Conservation (phyloP, 1,140 invertebrate species). For the Melitaea cinxia region DNA sequence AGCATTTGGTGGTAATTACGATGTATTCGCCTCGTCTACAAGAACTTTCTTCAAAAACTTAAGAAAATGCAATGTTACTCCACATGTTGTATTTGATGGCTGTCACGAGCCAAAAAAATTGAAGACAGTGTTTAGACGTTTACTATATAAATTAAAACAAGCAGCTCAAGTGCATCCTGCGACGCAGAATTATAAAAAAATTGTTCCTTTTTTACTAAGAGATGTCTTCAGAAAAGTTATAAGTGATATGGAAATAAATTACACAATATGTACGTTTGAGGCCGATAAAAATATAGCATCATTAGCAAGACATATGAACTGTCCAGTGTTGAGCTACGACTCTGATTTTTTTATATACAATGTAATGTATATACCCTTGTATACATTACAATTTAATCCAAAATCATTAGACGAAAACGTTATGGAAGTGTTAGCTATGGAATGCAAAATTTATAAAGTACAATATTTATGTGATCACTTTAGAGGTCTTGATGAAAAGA, state of each 20-base stretch:
- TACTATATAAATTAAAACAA: conserved; percentile 84
- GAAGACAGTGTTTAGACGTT: conserved; percentile 84
- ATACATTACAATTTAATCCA: conserved; percentile 83
- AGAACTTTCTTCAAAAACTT: conserved; percentile 88
- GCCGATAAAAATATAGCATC: conserved; percentile 93
- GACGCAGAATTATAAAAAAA: conserved; percentile 73
- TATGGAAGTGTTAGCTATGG: conserved; percentile 52
- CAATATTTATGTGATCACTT: conserved; percentile 86
- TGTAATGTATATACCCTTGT: conserved; percentile 90
- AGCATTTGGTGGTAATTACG: conserved; percentile 94
- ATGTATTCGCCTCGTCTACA: conserved; percentile 85
- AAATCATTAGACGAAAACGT: conserved; percentile 51
- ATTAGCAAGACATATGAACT: conserved; percentile 88
- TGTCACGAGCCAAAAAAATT: conserved; percentile 89
- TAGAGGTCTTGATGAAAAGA: conserved; percentile 84
- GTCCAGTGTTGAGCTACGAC: conserved; percentile 93
- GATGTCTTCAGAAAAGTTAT: conserved; percentile 88
- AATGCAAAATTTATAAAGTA: conserved; percentile 88
- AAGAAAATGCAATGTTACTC: conserved; percentile 87
- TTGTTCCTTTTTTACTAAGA: conserved; percentile 87
- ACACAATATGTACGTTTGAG: conserved; percentile 90
- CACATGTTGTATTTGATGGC: conserved; percentile 93
- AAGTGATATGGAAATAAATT: conserved; percentile 84
- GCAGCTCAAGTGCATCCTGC: conserved; percentile 76
- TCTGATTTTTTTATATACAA: conserved; percentile 96